Conservation (phyloP, 2,113 vertebrate genomes). For the Thamnophis sirtalis region DNA sequence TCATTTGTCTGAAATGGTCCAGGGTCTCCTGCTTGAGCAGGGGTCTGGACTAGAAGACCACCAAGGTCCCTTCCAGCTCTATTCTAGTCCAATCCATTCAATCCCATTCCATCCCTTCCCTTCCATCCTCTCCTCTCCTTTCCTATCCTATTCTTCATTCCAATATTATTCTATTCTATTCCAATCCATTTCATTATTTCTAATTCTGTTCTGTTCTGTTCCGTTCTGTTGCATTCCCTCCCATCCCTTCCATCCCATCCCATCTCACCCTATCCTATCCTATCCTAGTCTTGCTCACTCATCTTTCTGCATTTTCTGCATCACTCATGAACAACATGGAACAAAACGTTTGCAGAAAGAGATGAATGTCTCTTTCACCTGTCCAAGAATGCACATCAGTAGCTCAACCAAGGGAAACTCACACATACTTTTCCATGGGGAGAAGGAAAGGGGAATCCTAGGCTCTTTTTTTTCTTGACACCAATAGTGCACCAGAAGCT, state of each 20-base stretch:
- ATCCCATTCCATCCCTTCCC: too few relatives aligned
- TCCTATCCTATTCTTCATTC: too few relatives aligned
- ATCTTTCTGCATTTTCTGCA: not conserved
- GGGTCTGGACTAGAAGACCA: too few relatives aligned
- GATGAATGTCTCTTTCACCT: not conserved
- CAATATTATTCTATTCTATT: too few relatives aligned
- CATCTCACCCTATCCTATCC: too few relatives aligned
- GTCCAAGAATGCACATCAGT: not conserved
- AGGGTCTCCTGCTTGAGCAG: not conserved
- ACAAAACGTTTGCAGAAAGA: not conserved
- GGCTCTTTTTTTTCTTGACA: not conserved
- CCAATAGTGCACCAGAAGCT: not conserved
- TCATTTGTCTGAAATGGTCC: not conserved
- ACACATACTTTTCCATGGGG: not conserved
- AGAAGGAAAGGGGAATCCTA: not conserved
- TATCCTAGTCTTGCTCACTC: not conserved
- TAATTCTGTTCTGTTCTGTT: too few relatives aligned
- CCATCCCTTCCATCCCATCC: too few relatives aligned
- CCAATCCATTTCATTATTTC: too few relatives aligned
- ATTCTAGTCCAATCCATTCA: too few relatives aligned
- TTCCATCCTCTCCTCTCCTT: too few relatives aligned
- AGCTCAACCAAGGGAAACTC: not conserved
- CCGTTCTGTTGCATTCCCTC: too few relatives aligned
- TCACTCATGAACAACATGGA: fast-evolving
- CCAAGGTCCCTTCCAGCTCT: too few relatives aligned